Conservation (phyloP, 2,113 vertebrate species). For the Bettongia penicillata region DNA sequence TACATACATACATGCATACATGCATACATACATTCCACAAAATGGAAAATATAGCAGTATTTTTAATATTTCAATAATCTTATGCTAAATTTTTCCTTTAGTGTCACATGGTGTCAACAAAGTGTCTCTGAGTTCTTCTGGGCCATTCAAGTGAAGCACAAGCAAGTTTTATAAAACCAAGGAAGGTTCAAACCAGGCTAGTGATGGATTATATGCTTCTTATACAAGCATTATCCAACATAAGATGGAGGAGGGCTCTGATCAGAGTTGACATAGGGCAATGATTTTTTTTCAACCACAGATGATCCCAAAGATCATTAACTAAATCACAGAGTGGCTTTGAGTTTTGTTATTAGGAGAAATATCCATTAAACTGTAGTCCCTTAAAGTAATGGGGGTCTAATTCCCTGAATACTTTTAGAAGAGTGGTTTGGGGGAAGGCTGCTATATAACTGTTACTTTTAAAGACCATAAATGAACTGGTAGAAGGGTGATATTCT, state of each 20-base stretch:
- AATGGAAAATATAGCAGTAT: neutral
- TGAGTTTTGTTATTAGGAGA: neutral
- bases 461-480: neutral
- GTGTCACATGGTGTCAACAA: neutral
- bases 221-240: neutral
- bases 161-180: neutral
- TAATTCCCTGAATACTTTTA: neutral
- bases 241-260: neutral
- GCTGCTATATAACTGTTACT: neutral
- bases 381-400: neutral
- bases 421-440: neutral
- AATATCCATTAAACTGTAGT: neutral
- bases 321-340: neutral
- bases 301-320: neutral
- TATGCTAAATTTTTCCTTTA: neutral
- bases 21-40: neutral
- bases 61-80: neutral
- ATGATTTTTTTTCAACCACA: neutral
- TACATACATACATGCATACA: too few species aligned
- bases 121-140: neutral
- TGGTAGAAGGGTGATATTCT: neutral
- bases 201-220: neutral
- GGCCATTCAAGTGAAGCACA: neutral
- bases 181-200: neutral
- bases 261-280: neutral